Conservation (phyloP, 2,797 vertebrate species). For the Threskiornis aethiopicus region DNA sequence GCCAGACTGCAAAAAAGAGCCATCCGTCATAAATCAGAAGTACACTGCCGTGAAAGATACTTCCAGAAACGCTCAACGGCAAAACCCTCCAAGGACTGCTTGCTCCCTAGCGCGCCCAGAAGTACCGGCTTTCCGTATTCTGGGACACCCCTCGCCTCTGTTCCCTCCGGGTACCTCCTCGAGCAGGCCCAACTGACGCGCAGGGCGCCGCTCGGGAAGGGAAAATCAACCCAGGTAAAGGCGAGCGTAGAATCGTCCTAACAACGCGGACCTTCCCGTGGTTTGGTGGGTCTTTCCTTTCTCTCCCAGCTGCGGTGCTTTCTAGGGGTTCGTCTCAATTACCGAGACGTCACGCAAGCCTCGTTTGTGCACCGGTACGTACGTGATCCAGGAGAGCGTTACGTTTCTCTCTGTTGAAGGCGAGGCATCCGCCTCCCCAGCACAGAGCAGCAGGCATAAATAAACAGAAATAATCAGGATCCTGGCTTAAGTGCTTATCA, state of each 20-base stretch:
- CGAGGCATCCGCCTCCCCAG: neutral
- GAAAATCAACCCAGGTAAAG: neutral
- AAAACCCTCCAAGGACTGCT: rapidly evolving
- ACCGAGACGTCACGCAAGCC: rapidly evolving
- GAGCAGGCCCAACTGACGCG: neutral
- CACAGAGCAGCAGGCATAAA: neutral
- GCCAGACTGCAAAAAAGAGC: constrained; percentile 87
- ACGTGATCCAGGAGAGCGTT: rapidly evolving
- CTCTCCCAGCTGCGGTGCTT: neutral
- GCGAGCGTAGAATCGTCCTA: rapidly evolving
- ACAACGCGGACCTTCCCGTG: rapidly evolving
- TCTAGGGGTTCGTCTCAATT: neutral
- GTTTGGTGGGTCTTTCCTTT: too few relatives aligned
- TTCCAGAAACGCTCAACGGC: neutral
- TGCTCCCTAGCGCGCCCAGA: neutral
- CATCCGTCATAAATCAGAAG: constrained; percentile 12
- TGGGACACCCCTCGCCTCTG: neutral
- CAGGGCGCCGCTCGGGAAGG: neutral
- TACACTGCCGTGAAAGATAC: neutral
- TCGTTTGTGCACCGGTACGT: neutral
- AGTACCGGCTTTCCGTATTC: neutral
- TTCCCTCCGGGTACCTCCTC: neutral
- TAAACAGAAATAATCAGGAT: neutral
- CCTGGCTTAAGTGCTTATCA: neutral
- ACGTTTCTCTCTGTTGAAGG: neutral